Base-by-base conservation (phyloP, 2,113 vertebrate species). In the Embiotoca jacksoni region DNA sequence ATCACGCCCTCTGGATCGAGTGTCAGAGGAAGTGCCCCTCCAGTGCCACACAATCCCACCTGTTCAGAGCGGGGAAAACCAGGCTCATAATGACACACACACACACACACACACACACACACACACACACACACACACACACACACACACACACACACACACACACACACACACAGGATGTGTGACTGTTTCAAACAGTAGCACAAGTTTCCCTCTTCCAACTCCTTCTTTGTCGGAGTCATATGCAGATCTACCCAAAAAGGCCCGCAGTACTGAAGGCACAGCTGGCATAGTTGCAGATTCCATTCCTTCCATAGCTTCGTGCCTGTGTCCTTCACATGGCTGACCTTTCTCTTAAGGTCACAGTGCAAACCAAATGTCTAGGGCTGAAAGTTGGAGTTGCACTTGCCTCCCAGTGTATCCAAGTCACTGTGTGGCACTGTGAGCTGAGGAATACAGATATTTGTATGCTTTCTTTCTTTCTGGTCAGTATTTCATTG, bases 271-370 rank as follows among this genome's bases (percentile, higher is more conserved):
- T 8, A 41, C 64, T 69, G 54, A 81, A 78, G n/a, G 58, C 64
- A 36, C 90, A 88, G 87, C 88, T 92, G 89, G 64, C 71, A 54
- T 33, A 66, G 69, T 46, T 15, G 13, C 71, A 35, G 52, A 82
- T 81, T 80, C 53, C 66, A 66, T 86, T 70, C 67, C 75, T 31
- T 50, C 73, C 83, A 72, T 84, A 77, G 57, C 80, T 83, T 77
- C 67, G 6, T 81, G 52, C 78, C 80, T 80, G 41, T 37, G 44
- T 72, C 53, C 63, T 33, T 39, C 67, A 56, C 4, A 16, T 14
- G 16, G 39, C 47, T 81, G 85, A 77, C 83, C 86, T 66, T 72
- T 35, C 63, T 78, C 58, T 79, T 47, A 4, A 82, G 76, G 83
- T 80, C 84, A 82, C 64, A 78, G 80, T 50, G 52, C 59, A 83